Evolutionary conservation across 64 coral and sea anemone species (phyloP).

Genomic region (Montipora cactus): DNA sequence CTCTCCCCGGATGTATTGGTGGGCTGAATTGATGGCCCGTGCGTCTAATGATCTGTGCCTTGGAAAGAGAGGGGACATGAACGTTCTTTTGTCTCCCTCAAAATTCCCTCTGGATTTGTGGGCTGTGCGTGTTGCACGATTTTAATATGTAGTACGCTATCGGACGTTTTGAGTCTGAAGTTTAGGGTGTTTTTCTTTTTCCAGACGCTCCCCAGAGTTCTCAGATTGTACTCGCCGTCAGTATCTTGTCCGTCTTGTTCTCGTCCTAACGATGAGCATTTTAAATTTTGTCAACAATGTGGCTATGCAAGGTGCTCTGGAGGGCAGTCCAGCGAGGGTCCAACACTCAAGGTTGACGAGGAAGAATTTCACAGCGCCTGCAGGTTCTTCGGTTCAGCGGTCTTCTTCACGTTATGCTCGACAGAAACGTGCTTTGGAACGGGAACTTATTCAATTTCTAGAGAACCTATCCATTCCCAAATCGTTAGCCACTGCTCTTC

Average conservation of each 20-base stretch:
- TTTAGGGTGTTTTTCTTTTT: background rate
- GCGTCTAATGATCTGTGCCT: background rate
- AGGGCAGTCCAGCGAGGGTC: no score
- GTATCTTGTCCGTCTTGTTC: conserved; percentile 10
- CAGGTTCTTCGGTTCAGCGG: background rate
- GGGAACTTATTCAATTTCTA: conserved; percentile 7
- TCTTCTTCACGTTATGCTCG: conserved; percentile 17
- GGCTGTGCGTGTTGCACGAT: background rate
- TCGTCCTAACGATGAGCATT: background rate
- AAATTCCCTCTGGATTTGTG: background rate
- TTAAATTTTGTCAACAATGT: conserved; percentile 9
- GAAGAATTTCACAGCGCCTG: no score
- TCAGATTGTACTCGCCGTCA: conserved; percentile 3
- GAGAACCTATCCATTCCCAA: background rate
- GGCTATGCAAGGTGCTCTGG: background rate
- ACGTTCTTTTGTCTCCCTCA: background rate
- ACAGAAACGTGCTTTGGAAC: conserved; percentile 57
- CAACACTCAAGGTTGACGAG: no score
- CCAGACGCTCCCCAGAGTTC: background rate
- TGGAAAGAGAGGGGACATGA: background rate
- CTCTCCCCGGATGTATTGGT: conserved; percentile 11
- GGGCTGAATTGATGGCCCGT: background rate
- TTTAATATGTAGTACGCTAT: background rate
- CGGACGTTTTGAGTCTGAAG: background rate
- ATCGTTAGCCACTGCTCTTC: background rate